Conservation (phyloP, 2,113 vertebrate species). For the Mustelus asterias region DNA sequence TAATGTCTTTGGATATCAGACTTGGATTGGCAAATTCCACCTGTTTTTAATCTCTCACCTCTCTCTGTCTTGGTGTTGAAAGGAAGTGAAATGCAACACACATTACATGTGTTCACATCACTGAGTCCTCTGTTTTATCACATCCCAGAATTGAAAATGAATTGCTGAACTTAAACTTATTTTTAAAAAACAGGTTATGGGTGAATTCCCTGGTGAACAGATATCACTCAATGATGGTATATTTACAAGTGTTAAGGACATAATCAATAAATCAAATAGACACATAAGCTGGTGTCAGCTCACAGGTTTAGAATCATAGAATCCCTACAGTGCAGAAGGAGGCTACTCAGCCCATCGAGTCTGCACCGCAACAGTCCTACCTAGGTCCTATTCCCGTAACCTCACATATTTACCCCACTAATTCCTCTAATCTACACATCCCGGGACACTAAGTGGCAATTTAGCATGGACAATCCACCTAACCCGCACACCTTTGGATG, state of each 20-base stretch:
- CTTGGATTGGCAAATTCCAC: background rate
- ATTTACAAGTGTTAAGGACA: background rate
- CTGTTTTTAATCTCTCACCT: background rate
- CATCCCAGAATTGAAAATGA: background rate
- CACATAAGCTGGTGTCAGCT: background rate
- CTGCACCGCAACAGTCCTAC: too few relatives aligned
- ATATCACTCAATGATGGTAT: background rate
- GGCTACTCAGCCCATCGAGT: too few relatives aligned
- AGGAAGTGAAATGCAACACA: background rate
- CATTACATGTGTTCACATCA: background rate
- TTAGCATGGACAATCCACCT: too few relatives aligned
- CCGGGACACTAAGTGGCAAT: too few relatives aligned
- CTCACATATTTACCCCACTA: too few relatives aligned
- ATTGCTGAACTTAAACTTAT: background rate
- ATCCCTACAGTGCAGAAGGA: too few relatives aligned
- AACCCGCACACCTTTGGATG: too few relatives aligned
- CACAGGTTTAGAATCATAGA: background rate
- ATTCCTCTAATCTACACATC: too few relatives aligned
- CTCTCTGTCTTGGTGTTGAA: background rate
- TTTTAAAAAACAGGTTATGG: background rate
- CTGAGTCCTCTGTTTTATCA: background rate
- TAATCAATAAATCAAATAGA: background rate
- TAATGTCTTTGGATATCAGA: background rate
- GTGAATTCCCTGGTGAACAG: background rate
- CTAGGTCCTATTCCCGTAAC: too few relatives aligned